A percentile compares a stretch with the other conserved stretches of the same genome.
Evolutionary conservation across 2,797 vertebrate species (phyloP).

Genomic region (Momotus momota): DNA sequence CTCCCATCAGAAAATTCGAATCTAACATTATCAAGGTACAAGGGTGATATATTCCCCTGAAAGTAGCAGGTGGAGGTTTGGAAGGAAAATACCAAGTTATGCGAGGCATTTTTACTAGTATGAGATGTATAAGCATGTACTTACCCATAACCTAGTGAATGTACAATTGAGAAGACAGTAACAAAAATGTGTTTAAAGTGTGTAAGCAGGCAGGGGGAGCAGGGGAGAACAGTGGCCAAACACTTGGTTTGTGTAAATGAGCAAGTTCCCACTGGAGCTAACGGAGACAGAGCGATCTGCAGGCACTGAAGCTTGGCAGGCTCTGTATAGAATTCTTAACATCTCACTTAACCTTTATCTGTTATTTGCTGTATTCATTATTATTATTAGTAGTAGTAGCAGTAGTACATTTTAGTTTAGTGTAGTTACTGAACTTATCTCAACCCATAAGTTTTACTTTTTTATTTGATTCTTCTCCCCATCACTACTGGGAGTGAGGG

Average conservation of each 20-base stretch:
- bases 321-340: neutral
- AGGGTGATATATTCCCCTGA: neutral
- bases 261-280: neutral
- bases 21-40: neutral
- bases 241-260: rapidly evolving
- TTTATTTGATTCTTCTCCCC: neutral
- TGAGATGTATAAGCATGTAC: neutral
- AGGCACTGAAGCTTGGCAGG: neutral
- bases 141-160: neutral
- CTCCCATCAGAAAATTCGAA: neutral
- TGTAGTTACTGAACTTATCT: neutral
- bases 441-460: neutral
- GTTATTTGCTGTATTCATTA: neutral
- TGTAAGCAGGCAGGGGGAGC: neutral
- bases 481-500: neutral
- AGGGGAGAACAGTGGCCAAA: neutral
- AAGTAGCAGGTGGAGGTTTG: neutral
- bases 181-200: neutral
- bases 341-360: neutral
- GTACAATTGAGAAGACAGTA: neutral
- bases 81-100: neutral
- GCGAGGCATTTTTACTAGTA: neutral
- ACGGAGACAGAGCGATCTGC: neutral
- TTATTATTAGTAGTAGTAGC: neutral
- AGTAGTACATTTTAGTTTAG: neutral